These are phyloP conservation scores for Graphium colonna DNA, from an alignment of 2,888 invertebrate species.

Conservation along the genomic window DNA sequence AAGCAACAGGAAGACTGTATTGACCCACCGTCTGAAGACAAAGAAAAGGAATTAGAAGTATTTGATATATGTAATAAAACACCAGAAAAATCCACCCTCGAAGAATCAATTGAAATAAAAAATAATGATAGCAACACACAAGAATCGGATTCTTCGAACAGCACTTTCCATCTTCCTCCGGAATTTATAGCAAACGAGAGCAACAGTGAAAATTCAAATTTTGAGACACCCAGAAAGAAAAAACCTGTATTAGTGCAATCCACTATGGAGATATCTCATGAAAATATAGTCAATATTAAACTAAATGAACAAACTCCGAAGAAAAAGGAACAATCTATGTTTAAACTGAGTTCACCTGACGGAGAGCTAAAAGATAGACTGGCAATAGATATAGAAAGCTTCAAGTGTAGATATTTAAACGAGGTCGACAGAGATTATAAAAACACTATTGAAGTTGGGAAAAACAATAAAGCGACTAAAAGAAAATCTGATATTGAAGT, in stretches of 20 bases:
- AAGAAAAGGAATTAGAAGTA: conserved; percentile 22
- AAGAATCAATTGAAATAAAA: too few relatives aligned
- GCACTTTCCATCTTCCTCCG: conserved; percentile 37
- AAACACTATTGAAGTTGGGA: conserved; percentile 30
- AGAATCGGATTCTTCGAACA: conserved; percentile 29
- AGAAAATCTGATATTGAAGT: not conserved
- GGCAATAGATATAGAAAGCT: conserved; percentile 54
- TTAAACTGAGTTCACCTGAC: conserved; percentile 48
- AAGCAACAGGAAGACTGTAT: too few relatives aligned
- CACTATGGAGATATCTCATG: conserved; percentile 55
- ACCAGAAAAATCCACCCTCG: too few relatives aligned
- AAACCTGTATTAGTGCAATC: conserved; percentile 49
- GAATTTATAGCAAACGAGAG: conserved; percentile 38
- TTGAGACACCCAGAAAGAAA: conserved; percentile 43
- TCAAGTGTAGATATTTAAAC: conserved; percentile 54
- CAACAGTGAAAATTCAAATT: conserved; percentile 32
- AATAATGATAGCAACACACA: too few relatives aligned
- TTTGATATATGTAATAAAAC: too few relatives aligned
- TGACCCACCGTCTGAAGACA: too few relatives aligned
- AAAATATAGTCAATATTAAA: conserved; percentile 48
- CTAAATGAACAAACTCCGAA: conserved; percentile 28
- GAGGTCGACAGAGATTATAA: conserved; percentile 44
- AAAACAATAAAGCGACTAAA: not conserved
- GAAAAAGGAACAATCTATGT: conserved; percentile 28
- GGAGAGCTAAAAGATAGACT: conserved; percentile 41